These are phyloP conservation scores for Camelus bactrianus DNA, from an alignment of 2,113 vertebrate genomes.

Conservation along the genomic window DNA sequence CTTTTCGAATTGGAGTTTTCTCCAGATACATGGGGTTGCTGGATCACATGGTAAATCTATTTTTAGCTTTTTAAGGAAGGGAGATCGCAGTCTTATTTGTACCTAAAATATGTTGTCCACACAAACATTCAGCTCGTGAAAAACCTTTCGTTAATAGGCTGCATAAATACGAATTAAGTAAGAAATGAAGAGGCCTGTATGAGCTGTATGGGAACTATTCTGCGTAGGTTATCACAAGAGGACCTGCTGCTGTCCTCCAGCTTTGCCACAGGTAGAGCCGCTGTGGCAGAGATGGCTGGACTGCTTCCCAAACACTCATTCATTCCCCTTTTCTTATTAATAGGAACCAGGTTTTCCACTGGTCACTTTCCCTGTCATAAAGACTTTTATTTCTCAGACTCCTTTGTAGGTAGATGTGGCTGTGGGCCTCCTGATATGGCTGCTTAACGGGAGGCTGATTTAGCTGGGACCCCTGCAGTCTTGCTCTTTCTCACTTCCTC, in stretches of 20 bases:
- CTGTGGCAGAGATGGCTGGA: background rate
- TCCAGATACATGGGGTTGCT: too few species aligned
- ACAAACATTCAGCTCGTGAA: background rate
- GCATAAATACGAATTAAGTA: slow-evolving; percentile 1
- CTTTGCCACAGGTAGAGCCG: background rate
- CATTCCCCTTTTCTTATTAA: background rate
- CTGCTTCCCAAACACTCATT: background rate
- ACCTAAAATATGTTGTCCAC: background rate
- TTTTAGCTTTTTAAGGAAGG: too few species aligned
- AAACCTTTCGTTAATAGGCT: background rate
- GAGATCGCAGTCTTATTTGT: background rate
- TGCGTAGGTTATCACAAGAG: background rate
- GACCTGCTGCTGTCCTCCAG: background rate
- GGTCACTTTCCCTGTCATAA: background rate
- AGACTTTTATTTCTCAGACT: background rate
- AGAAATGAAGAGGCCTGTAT: background rate
- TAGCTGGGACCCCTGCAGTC: background rate
- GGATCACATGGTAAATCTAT: too few species aligned
- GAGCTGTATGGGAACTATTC: background rate
- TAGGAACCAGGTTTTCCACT: background rate
- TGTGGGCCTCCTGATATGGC: background rate
- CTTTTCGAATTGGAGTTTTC: too few species aligned
- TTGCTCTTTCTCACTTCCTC: background rate
- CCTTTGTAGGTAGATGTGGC: background rate
- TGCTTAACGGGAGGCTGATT: background rate